These are phyloP conservation scores for Poeciliopsis turneri DNA, from an alignment of 2,797 vertebrate species.

Conservation along the genomic window DNA sequence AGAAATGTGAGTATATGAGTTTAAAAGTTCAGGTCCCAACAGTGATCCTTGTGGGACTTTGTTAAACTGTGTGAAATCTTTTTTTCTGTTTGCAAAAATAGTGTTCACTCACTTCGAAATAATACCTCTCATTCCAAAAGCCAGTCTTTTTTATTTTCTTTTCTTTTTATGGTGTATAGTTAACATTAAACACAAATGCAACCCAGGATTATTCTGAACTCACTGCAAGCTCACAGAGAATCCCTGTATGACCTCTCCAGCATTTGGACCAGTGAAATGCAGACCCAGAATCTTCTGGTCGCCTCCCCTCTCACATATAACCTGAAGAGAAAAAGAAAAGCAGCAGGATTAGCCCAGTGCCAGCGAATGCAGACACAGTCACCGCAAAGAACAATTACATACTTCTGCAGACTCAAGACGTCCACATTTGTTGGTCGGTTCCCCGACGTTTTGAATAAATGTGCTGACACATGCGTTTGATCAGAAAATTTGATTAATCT, in stretches of 20 bases:
- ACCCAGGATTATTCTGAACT: slow-evolving; percentile 56
- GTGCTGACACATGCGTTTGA: too few species aligned
- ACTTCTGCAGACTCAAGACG: background rate
- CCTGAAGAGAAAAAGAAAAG: slow-evolving; percentile 70
- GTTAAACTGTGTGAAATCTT: background rate
- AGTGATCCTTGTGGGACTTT: background rate
- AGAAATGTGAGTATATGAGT: background rate
- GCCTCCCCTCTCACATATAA: slow-evolving; percentile 86
- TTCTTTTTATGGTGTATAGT: background rate
- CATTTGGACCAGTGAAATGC: slow-evolving; percentile 94
- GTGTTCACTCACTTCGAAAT: background rate
- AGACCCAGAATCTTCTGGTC: slow-evolving; percentile 90
- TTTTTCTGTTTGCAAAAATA: background rate
- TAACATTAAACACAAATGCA: background rate
- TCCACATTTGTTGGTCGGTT: background rate
- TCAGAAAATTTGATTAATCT: too few species aligned
- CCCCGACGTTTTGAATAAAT: background rate
- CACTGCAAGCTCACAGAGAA: slow-evolving; percentile 93
- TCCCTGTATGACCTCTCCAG: slow-evolving; percentile 95
- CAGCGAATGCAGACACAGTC: background rate
- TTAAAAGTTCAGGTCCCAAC: background rate
- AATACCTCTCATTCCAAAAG: background rate
- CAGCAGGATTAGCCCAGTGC: background rate
- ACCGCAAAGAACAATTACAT: background rate
- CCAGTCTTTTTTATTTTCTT: too few species aligned